Evolutionary conservation across 2,888 invertebrate genomes (phyloP), one percentile per base, ranked within the genome.

Genomic region (Phyllotreta striolata): DNA sequence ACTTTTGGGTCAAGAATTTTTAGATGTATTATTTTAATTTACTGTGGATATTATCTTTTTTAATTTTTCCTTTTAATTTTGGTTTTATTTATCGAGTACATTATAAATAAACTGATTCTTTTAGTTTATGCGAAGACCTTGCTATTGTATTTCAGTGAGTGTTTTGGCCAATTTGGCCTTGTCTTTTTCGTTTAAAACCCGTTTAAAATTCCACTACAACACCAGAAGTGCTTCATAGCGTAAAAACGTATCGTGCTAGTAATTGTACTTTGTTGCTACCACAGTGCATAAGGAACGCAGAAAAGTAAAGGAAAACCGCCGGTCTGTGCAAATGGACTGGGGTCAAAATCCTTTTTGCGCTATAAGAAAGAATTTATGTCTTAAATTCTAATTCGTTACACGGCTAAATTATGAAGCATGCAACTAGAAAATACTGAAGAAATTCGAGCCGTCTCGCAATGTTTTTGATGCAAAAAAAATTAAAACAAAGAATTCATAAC

Each of bases 271-370:
- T 44, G 44, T 44, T 44, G 44, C 10, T 44, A 13, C 12, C 44
- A 44, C 44, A 44, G 14, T 24, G 44, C 44, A 44, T 44, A n/a
- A 14, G 12, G 44, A 44, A 44, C 10, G 14, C 12, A 44, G 14
- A 44, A 7, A 14, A 7, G 14, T 13, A 44, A 44, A 44, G 7
- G 44, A 7, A 44, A 44, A 44, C 10, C 14, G 44, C 14, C 14
- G 44, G 44, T n/a, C 44, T 44, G 44, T 44, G 44, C 44, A 44
- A 44, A 44, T n/a, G 47, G 47, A 47, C 47, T 47, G 34, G 47
- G 47, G 14, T 47, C 47, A 47, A 47, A 34, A 47, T 47, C 47
- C 47, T 47, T 47, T 47, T 9, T 6, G 34, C 24, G 24, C 24
- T 24, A 4, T 47, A 14, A 14, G 34, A 14, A 47, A 14, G 47